Evolutionary conservation across 1,140 invertebrate genomes (phyloP).

Genomic region (Cydia strobilella): DNA sequence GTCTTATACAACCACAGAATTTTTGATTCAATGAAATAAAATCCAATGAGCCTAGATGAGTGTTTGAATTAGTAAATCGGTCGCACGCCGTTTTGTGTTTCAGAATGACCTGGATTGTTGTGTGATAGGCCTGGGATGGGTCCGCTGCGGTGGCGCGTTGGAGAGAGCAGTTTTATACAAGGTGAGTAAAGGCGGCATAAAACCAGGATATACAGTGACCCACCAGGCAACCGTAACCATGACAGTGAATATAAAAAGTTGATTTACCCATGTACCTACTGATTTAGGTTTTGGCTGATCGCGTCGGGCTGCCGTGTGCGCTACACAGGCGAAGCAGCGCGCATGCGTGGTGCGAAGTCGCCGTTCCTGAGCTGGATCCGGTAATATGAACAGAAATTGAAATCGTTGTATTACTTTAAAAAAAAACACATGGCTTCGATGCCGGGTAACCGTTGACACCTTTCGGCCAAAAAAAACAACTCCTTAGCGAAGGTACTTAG

Average conservation of each 20-base stretch:
- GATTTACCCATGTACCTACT: neutral
- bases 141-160: constrained; percentile 82
- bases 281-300: constrained; percentile 79
- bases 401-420: too few species aligned
- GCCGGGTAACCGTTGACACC: too few species aligned
- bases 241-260: too few species aligned
- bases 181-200: constrained; percentile 38
- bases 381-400: constrained; percentile 34
- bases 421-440: too few species aligned
- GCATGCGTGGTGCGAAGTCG: constrained; percentile 83
- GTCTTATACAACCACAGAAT: too few species aligned
- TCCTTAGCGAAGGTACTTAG: too few species aligned
- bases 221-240: too few species aligned
- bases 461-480: too few species aligned
- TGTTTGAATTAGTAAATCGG: too few species aligned
- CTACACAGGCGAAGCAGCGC: constrained; percentile 80
- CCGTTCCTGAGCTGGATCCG: constrained; percentile 72
- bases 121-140: constrained; percentile 81
- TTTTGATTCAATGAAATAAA: too few species aligned
- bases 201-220: too few species aligned
- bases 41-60: too few species aligned
- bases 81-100: constrained; percentile 17
- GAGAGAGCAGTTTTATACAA: constrained; percentile 86
- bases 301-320: constrained; percentile 81
- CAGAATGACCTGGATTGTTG: constrained; percentile 61